Percentiles rank a stretch among this genome's conserved stretches.
Conservation (phyloP, 23 tunicate genomes). For the Aplidium turbinatum region DNA sequence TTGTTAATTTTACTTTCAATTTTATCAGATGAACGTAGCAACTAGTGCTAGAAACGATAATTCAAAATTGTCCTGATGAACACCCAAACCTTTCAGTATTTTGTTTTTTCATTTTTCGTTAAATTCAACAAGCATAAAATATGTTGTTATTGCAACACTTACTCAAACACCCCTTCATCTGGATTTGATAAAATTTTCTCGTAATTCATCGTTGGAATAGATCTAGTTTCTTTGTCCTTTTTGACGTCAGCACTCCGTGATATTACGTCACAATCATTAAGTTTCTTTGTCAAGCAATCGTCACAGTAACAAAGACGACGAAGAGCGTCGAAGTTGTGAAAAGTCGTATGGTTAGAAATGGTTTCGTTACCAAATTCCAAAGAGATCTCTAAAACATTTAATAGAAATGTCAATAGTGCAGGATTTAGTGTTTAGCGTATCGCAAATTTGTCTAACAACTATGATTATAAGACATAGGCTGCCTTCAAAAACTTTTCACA, state of each 20-base stretch:
- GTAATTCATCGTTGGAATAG: background rate
- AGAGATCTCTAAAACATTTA: background rate
- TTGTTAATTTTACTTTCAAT: too few relatives aligned
- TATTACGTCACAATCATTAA: background rate
- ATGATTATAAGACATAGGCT: too few relatives aligned
- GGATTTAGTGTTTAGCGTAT: background rate
- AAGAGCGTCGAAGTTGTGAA: background rate
- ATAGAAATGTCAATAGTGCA: background rate
- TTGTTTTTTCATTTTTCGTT: background rate
- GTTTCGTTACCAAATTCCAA: background rate
- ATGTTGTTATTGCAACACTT: background rate
- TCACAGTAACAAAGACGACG: constrained; percentile 3
- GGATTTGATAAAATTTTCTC: background rate
- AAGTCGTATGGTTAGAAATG: background rate
- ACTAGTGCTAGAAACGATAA: too few relatives aligned
- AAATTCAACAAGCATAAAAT: too few relatives aligned
- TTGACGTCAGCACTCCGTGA: background rate
- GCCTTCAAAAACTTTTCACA: too few relatives aligned
- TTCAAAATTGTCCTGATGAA: too few relatives aligned
- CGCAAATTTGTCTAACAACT: too few relatives aligned
- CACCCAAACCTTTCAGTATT: background rate
- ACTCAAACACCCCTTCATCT: constrained; percentile 3
- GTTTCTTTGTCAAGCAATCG: background rate
- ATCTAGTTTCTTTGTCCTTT: background rate
- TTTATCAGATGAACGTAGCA: too few relatives aligned